phyloP scores from a whole-genome alignment of 2,113 vertebrate species.

The Apteryx owenii region DNA sequence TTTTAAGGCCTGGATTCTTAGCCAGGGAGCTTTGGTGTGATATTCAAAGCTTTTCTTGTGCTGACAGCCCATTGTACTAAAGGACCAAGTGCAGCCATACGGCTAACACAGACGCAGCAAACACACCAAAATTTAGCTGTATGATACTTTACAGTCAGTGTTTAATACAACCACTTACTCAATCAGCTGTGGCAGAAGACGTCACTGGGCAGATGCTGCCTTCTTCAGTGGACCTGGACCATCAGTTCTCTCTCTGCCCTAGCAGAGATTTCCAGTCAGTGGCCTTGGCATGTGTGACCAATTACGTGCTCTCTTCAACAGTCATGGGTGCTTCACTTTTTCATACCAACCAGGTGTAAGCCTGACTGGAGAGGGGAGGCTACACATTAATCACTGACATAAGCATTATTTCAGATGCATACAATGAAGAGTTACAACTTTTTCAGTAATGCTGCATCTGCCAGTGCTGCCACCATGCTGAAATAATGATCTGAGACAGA shows the following conservation, averaged over 20 bases:
- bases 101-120: neutral
- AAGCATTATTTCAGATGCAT: neutral
- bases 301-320: neutral
- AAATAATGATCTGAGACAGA: neutral
- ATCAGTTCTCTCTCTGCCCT: neutral
- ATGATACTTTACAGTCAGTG: neutral
- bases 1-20: neutral
- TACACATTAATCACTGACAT: neutral
- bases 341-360: neutral
- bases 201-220: neutral
- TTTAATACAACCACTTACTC: neutral
- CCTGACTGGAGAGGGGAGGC: neutral
- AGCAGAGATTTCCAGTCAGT: neutral
- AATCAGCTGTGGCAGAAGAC: neutral
- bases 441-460: neutral
- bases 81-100: neutral
- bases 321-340: neutral
- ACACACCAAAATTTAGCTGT: neutral
- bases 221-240: neutral
- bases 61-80: neutral
- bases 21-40: neutral
- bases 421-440: neutral
- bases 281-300: rapidly evolving
- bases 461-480: neutral
- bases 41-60: neutral